Evolutionary conservation across 2,113 vertebrate genomes (phyloP).

Genomic region (Podocnemis expansa): DNA sequence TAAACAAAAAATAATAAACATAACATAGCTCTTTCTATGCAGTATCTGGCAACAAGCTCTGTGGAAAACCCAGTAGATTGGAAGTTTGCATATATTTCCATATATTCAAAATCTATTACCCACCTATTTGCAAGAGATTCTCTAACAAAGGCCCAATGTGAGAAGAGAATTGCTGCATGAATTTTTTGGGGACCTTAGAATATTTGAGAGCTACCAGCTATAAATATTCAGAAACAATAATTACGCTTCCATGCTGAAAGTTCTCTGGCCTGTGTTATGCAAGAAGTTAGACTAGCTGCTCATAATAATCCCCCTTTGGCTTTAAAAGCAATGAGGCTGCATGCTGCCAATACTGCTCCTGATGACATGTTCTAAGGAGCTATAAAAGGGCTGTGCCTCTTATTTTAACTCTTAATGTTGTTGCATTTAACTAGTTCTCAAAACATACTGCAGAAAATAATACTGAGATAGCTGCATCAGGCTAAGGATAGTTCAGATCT

Average conservation of each 20-base stretch:
- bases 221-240: rapidly evolving
- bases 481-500: too few relatives aligned
- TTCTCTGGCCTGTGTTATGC: not conserved
- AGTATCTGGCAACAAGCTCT: conserved; percentile 42
- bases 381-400: not conserved
- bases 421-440: not conserved
- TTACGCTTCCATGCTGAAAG: not conserved
- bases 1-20: conserved; percentile 46
- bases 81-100: conserved; percentile 53
- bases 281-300: not conserved
- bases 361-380: not conserved
- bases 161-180: not conserved
- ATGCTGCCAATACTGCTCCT: not conserved
- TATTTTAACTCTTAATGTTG: not conserved
- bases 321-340: not conserved
- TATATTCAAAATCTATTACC: not conserved
- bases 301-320: not conserved
- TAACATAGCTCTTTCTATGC: conserved; percentile 60
- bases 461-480: not conserved
- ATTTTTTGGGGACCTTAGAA: not conserved
- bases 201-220: not conserved
- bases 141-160: not conserved
- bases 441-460: not conserved
- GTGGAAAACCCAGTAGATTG: conserved; percentile 32
- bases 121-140: conserved; percentile 28